Evolutionary conservation across 2,888 invertebrate species (phyloP), one percentile per base, ranked within the genome.

Genomic region (Hyles lineata): DNA sequence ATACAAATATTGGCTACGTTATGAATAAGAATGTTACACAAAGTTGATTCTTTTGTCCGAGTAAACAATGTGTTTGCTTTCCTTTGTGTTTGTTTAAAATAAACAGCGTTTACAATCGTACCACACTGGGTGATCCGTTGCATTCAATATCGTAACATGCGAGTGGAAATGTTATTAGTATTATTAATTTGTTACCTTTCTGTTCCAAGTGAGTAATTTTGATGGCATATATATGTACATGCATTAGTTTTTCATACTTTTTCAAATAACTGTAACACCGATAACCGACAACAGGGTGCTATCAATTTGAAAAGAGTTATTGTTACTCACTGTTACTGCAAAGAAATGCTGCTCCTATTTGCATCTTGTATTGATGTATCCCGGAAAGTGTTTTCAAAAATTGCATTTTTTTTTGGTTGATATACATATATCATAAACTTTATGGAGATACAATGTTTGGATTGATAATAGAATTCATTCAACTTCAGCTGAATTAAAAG

Each of bases 61-160:
- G 67, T 67, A 67, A 67, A 67, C 67, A 67, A 23, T 23, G 21
- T 63, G 63, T 21, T 67, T 67, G 67, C 23, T 50, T 50, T 43
- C 7, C 15, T 43, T 67, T 23, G n/a, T 63, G 21, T 23, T 50
- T 50, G 67, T 67, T 67, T 21, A 67, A 21, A 23, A 67, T 67
- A 23, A 67, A 67, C 67, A 67, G 25, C 17, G 21, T 8, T 21
- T 15, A 35, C 32, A 67, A 43, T 8, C 17, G 43, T 25, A 50
- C 43, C 15, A 43, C 43, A 50, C 15, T 23, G 23, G 50, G 21
- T 55, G 55, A 55, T 55, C 21, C 0, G 17, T 67, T 43, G 17
- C 43, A 50, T 67, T 21, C 15, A 21, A 50, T 67, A 19, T 35
- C 19, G 21, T 50, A 23, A 21, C 21, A 67, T 67, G 7, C 7